phyloP scores from a whole-genome alignment of 2,888 invertebrate genomes.

The Apamea sordens region DNA sequence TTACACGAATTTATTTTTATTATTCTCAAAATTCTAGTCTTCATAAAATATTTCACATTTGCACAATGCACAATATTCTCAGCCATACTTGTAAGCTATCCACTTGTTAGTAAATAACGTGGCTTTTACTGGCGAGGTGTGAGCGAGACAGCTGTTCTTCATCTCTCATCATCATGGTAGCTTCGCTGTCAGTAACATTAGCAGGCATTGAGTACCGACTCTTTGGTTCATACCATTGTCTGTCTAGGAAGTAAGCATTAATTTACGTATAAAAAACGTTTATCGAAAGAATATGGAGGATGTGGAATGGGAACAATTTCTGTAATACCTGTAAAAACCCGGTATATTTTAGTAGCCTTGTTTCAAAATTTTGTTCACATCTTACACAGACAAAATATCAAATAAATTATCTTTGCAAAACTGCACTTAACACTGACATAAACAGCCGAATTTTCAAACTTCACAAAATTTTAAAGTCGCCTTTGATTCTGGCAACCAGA shows the following conservation, averaged over 20 bases:
- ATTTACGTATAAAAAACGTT: not conserved
- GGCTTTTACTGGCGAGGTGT: conserved; percentile 79
- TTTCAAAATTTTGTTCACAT: conserved; percentile 3
- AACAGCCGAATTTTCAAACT: conserved; percentile 21
- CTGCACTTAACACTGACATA: conserved; percentile 1
- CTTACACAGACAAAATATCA: not conserved
- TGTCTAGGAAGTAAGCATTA: conserved; percentile 1
- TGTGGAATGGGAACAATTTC: not conserved
- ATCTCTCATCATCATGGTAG: conserved; percentile 75
- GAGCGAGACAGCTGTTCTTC: conserved; percentile 71
- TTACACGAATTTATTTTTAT: not conserved
- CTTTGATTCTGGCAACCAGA: not conserved
- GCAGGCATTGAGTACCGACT: conserved; percentile 76
- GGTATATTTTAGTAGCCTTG: not conserved
- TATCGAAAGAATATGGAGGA: not conserved
- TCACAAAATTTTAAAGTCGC: not conserved
- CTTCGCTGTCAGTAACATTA: conserved; percentile 75
- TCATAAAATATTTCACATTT: not conserved
- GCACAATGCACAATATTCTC: not conserved
- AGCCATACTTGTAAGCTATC: conserved; percentile 39
- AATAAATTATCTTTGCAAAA: not conserved
- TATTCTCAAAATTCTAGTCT: not conserved
- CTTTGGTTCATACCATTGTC: conserved; percentile 72
- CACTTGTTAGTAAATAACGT: conserved; percentile 47
- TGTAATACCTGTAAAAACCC: not conserved